Evolutionary conservation across 2,888 invertebrate species (phyloP).

Genomic region (Trissolcus brochymenae): DNA sequence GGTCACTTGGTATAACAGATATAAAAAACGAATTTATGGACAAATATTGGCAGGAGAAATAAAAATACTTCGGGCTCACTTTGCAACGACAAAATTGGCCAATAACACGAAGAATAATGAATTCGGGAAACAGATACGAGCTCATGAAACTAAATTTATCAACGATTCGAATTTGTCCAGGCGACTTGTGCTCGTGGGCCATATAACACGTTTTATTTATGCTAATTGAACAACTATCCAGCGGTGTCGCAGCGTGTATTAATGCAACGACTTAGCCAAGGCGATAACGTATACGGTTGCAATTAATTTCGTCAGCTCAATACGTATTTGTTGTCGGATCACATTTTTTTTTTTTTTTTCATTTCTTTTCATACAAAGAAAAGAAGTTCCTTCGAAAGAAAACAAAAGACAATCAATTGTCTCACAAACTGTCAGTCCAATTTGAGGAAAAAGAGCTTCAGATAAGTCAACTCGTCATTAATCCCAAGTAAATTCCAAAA

Average conservation of each 20-base stretch:
- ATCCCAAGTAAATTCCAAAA: constrained; percentile 42
- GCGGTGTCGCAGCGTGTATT: constrained; percentile 59
- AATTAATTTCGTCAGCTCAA: constrained; percentile 54
- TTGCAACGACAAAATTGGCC: constrained; percentile 47
- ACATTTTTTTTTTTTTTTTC: constrained; percentile 50
- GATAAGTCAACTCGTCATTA: constrained; percentile 42
- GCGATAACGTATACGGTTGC: constrained; percentile 55
- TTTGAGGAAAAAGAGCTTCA: constrained; percentile 43
- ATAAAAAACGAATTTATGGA: too few species aligned
- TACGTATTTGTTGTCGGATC: constrained; percentile 54
- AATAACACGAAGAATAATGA: constrained; percentile 54
- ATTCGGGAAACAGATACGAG: constrained; percentile 55
- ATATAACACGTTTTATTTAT: constrained; percentile 59
- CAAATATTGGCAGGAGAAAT: constrained; percentile 27
- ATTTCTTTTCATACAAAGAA: constrained; percentile 27
- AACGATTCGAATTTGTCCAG: constrained; percentile 56
- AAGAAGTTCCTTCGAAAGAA: constrained; percentile 19
- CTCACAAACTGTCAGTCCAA: constrained; percentile 43
- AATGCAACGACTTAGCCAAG: constrained; percentile 55
- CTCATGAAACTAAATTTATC: constrained; percentile 57
- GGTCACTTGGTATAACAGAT: too few species aligned
- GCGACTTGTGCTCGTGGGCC: constrained; percentile 52
- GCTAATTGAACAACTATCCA: constrained; percentile 60
- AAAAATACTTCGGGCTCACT: constrained; percentile 42
- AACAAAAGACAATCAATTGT: constrained; percentile 27